Evolutionary conservation across 2,113 vertebrate genomes (phyloP).

Genomic region (Abramis brama): DNA sequence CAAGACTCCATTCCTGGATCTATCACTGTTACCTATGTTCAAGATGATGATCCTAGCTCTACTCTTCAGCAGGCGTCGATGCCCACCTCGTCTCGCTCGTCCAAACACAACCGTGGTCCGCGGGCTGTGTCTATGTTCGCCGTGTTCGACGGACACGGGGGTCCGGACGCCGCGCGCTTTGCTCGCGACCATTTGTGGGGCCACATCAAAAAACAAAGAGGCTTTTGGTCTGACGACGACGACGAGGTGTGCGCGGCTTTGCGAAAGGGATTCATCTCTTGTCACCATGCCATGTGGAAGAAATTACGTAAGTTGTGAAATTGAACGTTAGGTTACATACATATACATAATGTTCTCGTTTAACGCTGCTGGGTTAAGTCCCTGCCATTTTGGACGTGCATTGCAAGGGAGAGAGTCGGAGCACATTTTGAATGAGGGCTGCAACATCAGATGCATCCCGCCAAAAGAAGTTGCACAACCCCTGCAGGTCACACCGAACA

Average conservation of each 20-base stretch:
- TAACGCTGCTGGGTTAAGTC: neutral
- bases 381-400: neutral
- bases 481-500: neutral
- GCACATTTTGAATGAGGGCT: neutral
- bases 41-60: neutral
- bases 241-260: constrained; percentile 90
- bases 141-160: constrained; percentile 96
- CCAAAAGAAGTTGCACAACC: constrained; percentile 2
- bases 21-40: neutral
- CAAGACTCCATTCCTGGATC: constrained; percentile 41
- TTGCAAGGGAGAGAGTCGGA: neutral
- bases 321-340: neutral
- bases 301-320: constrained; percentile 87
- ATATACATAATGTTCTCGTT: neutral
- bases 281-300: constrained; percentile 98
- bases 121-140: constrained; percentile 89
- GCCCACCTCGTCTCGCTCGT: constrained; percentile 31
- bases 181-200: constrained; percentile 91
- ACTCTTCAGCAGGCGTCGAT: constrained; percentile 45
- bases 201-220: constrained; percentile 90
- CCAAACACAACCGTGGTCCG: constrained; percentile 36
- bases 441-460: constrained; percentile 7
- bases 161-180: constrained; percentile 92
- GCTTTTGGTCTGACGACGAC: constrained; percentile 88
- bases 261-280: constrained; percentile 92